Evolutionary conservation across 1,140 invertebrate species (phyloP), one percentile per base, ranked within the genome.

Genomic region (Nymphalis io): DNA sequence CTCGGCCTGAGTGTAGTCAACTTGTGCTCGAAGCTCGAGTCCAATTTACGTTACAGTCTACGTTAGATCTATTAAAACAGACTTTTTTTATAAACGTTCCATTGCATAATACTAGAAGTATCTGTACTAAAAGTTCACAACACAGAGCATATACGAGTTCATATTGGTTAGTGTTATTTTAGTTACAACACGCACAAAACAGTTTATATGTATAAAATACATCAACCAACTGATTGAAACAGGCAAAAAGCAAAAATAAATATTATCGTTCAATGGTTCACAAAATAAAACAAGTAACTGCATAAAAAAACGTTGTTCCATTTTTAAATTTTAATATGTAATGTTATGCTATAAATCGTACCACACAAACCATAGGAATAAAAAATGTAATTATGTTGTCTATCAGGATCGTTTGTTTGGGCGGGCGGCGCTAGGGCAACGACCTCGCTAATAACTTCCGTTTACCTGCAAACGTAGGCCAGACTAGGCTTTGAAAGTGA

Each of bases 401-500:
- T 64, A 63, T 65, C 59, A 68, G 64, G 57, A 68, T 63, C 67
- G 75, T 77, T 84, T 82, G 75, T 77, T 84, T 82, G 77, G 83
- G 84, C 80, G 81, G 62, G 79, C 76, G 76, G 72, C 72, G 72
- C 66, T 67, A 66, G 74, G 70, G 82, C 76, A 81, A 70, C 69
- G 84, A 83, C 82, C 85, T 66, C 79, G 77, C 79, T 89, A 89
- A 87, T 87, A 87, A 87, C 84, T 89, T 88, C 87, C 87, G 83
- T 73, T 75, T 83, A 82, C 80, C 82, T 78, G 85, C 74, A 75
- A 51, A 83, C 79, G 82, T 79, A 82, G 78, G 71, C 79, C 80
- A 81, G 76, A 81, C 79, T 81, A 66, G 38, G 39, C 38, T 61
- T 33, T 69, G 18, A 33, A 59, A n/a, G 57, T 59, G 57, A 59